Base-by-base conservation (phyloP, 2,113 vertebrate genomes). In the Electrona antarctica region DNA sequence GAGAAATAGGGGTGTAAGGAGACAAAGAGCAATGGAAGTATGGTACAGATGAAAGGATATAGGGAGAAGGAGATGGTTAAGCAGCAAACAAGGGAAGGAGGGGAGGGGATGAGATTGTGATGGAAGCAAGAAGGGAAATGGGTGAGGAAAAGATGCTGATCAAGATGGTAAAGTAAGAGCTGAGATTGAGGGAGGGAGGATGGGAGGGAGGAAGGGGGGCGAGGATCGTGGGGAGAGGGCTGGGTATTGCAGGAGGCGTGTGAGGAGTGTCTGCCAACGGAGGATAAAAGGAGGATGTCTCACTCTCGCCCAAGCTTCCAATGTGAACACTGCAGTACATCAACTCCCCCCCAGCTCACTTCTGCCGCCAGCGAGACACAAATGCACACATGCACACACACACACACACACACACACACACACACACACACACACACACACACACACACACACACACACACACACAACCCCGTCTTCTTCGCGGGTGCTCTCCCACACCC, bases 261-360 rank as follows among this genome's bases (percentile, higher is more conserved):
- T 83, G 85, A 86, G 65, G 81, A 84, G 72, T 73, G 79, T 60
- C 58, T 86, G 87, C 76, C 82, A 88, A 84, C 67, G 21, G 81
- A 80, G 71, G 77, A 84, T 28, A 85, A 81, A 76, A 71, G 54
- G 52, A 80, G 69, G 76, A 87, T 77, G 81, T 87, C 82, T 88
- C 68, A 85, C 67, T 86, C 84, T 59, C 76, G 74, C 69, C 66
- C 0, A 0, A 78, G 82, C 74, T 62, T 68, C 67, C 73, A 84
- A 87, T 78, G 74, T 70, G 73, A 83, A 85, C 73, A 82, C 80
- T 83, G 87, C 87, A 84, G 83, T 85, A 89, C 85, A 86, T 79
- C 72, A 52, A 8, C 63, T 6, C 74, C 72, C 77, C 52, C 56
- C 71, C 74, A 74, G 87, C 75, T 81, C 69, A 70, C 70, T 85